These are phyloP conservation scores for Drosophila pallidifrons DNA, from an alignment of 1,140 invertebrate species.

Conservation along the genomic window DNA sequence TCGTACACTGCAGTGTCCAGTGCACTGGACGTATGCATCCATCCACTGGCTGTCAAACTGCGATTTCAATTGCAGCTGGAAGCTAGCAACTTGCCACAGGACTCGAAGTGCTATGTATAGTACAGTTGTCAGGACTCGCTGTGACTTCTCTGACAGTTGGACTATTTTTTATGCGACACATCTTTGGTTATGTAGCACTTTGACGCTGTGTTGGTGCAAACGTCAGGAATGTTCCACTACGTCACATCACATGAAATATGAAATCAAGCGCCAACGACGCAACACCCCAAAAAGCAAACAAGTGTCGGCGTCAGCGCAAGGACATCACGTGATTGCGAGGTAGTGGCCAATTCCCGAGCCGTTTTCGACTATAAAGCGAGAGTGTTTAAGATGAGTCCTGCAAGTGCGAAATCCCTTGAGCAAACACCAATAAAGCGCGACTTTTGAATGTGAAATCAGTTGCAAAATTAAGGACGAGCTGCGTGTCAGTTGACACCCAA, in stretches of 20 bases:
- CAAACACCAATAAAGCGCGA: slow-evolving; percentile 44
- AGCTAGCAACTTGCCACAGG: neutral
- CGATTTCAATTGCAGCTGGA: neutral
- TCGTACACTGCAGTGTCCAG: neutral
- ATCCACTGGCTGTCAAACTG: neutral
- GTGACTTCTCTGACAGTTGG: neutral
- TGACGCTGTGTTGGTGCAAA: slow-evolving; percentile 44
- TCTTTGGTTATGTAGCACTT: slow-evolving; percentile 21
- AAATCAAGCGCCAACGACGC: slow-evolving; percentile 42
- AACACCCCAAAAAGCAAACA: neutral
- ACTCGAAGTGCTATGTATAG: neutral
- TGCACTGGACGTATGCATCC: neutral
- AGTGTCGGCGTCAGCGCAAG: slow-evolving; percentile 18
- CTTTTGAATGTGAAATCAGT: slow-evolving; percentile 6
- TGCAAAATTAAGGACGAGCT: neutral
- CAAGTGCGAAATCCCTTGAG: slow-evolving; percentile 30
- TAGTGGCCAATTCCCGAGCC: slow-evolving; percentile 81
- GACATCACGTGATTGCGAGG: slow-evolving; percentile 82
- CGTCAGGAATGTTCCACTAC: slow-evolving; percentile 84
- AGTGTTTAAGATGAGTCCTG: neutral
- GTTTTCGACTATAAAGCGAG: slow-evolving; percentile 22
- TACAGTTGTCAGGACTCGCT: neutral
- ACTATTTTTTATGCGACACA: neutral
- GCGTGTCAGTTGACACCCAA: neutral
- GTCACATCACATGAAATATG: slow-evolving; percentile 85